Evolutionary conservation across 2,888 invertebrate genomes (phyloP).

Genomic region (Ophion ellenae): DNA sequence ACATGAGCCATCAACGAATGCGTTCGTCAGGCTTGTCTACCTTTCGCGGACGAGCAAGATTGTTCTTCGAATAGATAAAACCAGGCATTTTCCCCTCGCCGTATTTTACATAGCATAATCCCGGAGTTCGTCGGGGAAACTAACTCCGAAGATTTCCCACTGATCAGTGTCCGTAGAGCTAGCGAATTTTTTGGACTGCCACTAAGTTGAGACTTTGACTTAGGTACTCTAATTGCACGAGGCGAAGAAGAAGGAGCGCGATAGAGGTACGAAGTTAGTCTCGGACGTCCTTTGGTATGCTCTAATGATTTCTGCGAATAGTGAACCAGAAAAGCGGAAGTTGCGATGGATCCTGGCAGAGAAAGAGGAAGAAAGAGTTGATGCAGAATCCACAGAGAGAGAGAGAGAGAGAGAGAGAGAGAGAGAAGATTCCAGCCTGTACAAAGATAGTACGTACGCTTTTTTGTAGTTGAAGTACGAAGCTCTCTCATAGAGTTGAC

Average conservation of each 20-base stretch:
- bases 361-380: constrained; percentile 17
- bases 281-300: constrained; percentile 15
- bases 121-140: background rate
- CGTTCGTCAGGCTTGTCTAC: no score
- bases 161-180: background rate
- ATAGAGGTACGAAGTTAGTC: background rate
- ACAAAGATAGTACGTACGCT: constrained; percentile 45
- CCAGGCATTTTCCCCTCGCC: background rate
- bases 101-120: background rate
- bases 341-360: constrained; percentile 50
- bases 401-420: constrained; percentile 19
- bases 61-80: background rate
- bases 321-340: constrained; percentile 61
- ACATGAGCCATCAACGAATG: background rate
- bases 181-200: constrained; percentile 7
- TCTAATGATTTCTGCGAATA: constrained; percentile 57
- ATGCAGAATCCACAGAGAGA: constrained; percentile 28
- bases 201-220: background rate
- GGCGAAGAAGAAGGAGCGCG: background rate
- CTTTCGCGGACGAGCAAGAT: no score
- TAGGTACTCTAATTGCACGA: constrained; percentile 29
- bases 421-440: constrained; percentile 25
- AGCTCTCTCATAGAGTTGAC: constrained; percentile 65
- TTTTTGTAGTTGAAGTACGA: constrained; percentile 51
- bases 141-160: background rate